Base-by-base conservation (phyloP, 2,888 invertebrate genomes). In the Pristionchus entomophagus region DNA sequence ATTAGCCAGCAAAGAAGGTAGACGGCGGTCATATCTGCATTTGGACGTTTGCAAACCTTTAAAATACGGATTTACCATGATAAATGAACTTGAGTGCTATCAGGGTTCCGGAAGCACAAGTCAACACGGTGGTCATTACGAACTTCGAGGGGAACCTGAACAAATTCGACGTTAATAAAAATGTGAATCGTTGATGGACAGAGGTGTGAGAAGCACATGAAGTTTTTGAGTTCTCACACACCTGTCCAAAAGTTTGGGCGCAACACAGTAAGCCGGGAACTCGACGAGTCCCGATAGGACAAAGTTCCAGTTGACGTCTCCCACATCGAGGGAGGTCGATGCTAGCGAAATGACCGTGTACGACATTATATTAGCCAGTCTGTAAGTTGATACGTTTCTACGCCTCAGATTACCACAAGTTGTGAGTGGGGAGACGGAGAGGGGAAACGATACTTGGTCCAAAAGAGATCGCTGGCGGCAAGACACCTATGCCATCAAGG, bases 221-320 rank as follows among this genome's bases (percentile, higher is more conserved):
- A n/a, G n/a, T n/a, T n/a, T n/a, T n/a, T n/a, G n/a, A n/a, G n/a
- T n/a, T n/a, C n/a, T n/a, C n/a, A n/a, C 65, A 0, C 2, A 84
- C 83, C 49, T 32, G 1, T 84, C 65, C 41, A 84, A n/a, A 2
- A 84, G 22, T 49, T 65, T 65, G 6, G 83, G 83, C 0, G n/a
- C 29, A 3, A 84, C 65, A 22, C 26, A 49, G 32, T 84, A 65
- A 6, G 83, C 83, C 0, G 83, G 83, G 2, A 84, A 49, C 32
- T 84, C 83, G 22, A 84, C 83, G 12, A 65, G 45, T n/a, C 83
- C 83, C 3, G 83, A 84, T 0, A 84, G 19, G 22, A 84, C 65
- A 65, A 84, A 84, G 32, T 41, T 84, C 65, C 62, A 62, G 19
- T 84, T 84, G 0, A 65, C 26, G 22, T 84, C 65, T 19, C 83